A percentile compares a stretch with the other conserved stretches of the same genome.
Evolutionary conservation across 2,113 vertebrate genomes (phyloP).

Genomic region (Ranitomeya imitator): DNA sequence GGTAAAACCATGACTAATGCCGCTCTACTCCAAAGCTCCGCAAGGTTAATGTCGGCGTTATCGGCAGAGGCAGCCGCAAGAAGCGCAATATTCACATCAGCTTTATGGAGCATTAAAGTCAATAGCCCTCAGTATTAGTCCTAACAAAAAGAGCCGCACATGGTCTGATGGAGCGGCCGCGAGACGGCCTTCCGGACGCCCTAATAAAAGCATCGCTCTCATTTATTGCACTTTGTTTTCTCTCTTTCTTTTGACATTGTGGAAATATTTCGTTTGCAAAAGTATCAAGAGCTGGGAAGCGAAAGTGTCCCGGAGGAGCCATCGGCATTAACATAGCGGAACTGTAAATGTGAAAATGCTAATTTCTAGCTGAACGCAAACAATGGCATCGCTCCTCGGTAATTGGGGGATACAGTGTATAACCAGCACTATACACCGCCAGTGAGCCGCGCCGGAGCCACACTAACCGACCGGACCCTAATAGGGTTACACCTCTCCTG

Average conservation of each 20-base stretch:
- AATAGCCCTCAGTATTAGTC: conserved; percentile 57
- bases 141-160: conserved; percentile 47
- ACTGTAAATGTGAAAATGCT: conserved; percentile 2
- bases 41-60: conserved; percentile 52
- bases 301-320: conserved; percentile 3
- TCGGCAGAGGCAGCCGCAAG: conserved; percentile 52
- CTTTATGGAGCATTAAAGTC: conserved; percentile 58
- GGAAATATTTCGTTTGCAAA: conserved; percentile 12
- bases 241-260: conserved; percentile 18
- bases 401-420: background rate
- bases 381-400: conserved; percentile 6
- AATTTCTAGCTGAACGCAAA: conserved; percentile 13
- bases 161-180: conserved; percentile 52
- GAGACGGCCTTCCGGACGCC: conserved; percentile 26
- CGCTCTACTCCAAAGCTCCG: conserved; percentile 59
- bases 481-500: background rate
- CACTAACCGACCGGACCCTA: background rate
- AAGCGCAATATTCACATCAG: conserved; percentile 43
- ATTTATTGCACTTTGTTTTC: conserved; percentile 20
- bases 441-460: background rate
- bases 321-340: conserved; percentile 3
- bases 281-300: background rate
- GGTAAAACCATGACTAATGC: conserved; percentile 52
- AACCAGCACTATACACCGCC: background rate
- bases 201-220: conserved; percentile 33